These are phyloP conservation scores for Bovichtus diacanthus DNA, from an alignment of 2,797 vertebrate genomes.

Conservation along the genomic window DNA sequence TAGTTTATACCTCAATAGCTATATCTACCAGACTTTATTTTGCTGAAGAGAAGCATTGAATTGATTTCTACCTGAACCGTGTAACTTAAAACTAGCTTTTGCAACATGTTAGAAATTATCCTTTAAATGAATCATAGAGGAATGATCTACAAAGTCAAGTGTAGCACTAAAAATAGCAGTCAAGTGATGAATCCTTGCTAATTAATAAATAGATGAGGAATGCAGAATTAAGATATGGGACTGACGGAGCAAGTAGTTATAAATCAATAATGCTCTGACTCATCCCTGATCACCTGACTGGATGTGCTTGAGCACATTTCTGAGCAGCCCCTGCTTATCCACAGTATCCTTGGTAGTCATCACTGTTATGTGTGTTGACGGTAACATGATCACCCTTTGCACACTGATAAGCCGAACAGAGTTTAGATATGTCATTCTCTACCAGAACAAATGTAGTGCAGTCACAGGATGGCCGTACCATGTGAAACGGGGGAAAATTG, in stretches of 20 bases:
- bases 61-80: conserved; percentile 14
- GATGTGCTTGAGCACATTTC: conserved; percentile 25
- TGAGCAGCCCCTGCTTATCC: conserved; percentile 25
- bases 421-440: conserved; percentile 4
- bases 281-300: conserved; percentile 30
- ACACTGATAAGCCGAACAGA: conserved; percentile 44
- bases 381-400: conserved; percentile 40
- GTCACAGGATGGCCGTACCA: conserved; percentile 38
- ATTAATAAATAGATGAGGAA: conserved; percentile 34
- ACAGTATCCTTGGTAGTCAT: conserved; percentile 32
- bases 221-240: conserved; percentile 14
- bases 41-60: conserved; percentile 2
- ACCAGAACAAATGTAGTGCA: conserved; percentile 11
- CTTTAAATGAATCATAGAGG: conserved; percentile 34
- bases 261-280: conserved; percentile 36
- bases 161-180: conserved; percentile 59
- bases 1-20: conserved; percentile 33
- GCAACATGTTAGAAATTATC: conserved; percentile 33
- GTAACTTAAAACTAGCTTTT: conserved; percentile 29
- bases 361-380: background rate
- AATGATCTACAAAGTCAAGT: conserved; percentile 32
- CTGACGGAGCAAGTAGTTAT: conserved; percentile 12
- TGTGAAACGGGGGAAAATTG: conserved; percentile 42
- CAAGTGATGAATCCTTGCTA: conserved; percentile 23
- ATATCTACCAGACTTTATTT: conserved; percentile 13